These are phyloP conservation scores for Hafferia zeledoni DNA, from an alignment of 2,797 vertebrate species.

Conservation along the genomic window DNA sequence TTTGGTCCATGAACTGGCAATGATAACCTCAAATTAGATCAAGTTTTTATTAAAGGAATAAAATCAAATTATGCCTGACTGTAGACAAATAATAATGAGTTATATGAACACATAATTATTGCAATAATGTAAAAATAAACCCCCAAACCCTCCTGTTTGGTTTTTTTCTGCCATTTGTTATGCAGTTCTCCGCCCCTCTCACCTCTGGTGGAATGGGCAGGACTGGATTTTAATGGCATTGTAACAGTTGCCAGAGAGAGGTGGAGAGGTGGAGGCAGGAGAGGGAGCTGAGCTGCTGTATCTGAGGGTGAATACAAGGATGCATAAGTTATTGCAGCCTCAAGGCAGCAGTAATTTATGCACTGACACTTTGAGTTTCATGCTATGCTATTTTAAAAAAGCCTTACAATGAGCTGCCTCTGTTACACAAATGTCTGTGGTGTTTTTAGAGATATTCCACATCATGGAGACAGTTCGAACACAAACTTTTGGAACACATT, in stretches of 20 bases:
- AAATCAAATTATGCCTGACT: slow-evolving; percentile 19
- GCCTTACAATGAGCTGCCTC: not conserved
- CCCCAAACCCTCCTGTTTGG: not conserved
- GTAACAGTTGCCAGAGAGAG: not conserved
- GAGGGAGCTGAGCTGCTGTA: not conserved
- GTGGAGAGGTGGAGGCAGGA: not conserved
- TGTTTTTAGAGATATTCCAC: slow-evolving; percentile 1
- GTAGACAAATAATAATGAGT: slow-evolving; percentile 28
- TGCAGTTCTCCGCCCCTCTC: not conserved
- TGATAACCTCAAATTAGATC: slow-evolving; percentile 48
- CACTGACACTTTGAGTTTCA: slow-evolving; percentile 62
- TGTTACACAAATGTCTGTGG: not conserved
- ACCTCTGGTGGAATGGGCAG: not conserved
- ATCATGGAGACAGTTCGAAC: not conserved
- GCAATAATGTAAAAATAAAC: not conserved
- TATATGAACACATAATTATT: not conserved
- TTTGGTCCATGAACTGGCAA: not conserved
- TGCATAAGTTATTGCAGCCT: slow-evolving; percentile 45
- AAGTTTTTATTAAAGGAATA: slow-evolving; percentile 57
- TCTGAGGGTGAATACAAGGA: not conserved
- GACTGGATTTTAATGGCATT: not conserved
- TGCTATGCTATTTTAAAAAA: slow-evolving; percentile 48
- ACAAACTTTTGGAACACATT: not conserved
- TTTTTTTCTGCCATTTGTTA: not conserved
- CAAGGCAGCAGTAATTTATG: slow-evolving; percentile 55